Evolutionary conservation across 2,888 invertebrate species (phyloP).

Genomic region (Cryptocephalus primarius): DNA sequence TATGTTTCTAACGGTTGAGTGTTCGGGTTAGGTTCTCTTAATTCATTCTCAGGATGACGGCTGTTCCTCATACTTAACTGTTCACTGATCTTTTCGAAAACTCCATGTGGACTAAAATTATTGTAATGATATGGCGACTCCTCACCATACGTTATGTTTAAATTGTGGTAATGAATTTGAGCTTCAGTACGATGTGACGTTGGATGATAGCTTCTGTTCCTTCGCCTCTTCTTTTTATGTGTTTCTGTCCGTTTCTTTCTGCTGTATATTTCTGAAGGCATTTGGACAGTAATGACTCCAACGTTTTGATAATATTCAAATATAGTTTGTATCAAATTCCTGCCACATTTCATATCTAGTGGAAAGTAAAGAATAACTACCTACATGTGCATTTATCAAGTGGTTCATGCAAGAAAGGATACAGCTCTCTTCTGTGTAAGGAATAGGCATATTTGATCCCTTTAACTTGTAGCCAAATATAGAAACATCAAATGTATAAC

Average conservation of each 20-base stretch:
- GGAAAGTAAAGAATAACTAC: slow-evolving; percentile 22
- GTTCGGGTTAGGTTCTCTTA: slow-evolving; percentile 5
- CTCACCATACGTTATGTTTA: slow-evolving; percentile 44
- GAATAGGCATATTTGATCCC: slow-evolving; percentile 57
- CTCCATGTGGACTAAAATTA: no score
- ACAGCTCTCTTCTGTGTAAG: slow-evolving; percentile 94
- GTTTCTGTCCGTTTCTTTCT: slow-evolving; percentile 19
- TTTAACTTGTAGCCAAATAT: slow-evolving; percentile 77
- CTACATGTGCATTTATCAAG: no score
- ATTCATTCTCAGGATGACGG: neutral
- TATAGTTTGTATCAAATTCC: slow-evolving; percentile 65
- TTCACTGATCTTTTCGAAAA: neutral
- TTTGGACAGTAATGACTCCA: slow-evolving; percentile 50
- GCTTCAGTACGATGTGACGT: slow-evolving; percentile 41
- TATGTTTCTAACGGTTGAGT: slow-evolving; percentile 27
- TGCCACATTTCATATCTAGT: slow-evolving; percentile 64
- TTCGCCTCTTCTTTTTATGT: slow-evolving; percentile 22
- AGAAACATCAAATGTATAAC: slow-evolving; percentile 84
- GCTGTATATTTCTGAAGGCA: slow-evolving; percentile 34
- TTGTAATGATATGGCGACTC: slow-evolving; percentile 32
- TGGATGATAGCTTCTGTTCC: slow-evolving; percentile 33
- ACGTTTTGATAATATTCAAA: slow-evolving; percentile 71
- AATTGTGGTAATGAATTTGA: slow-evolving; percentile 42
- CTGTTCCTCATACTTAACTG: neutral
- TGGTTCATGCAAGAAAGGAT: slow-evolving; percentile 50